phyloP scores from a whole-genome alignment of 2,797 vertebrate species.

The Artibeus lituratus region DNA sequence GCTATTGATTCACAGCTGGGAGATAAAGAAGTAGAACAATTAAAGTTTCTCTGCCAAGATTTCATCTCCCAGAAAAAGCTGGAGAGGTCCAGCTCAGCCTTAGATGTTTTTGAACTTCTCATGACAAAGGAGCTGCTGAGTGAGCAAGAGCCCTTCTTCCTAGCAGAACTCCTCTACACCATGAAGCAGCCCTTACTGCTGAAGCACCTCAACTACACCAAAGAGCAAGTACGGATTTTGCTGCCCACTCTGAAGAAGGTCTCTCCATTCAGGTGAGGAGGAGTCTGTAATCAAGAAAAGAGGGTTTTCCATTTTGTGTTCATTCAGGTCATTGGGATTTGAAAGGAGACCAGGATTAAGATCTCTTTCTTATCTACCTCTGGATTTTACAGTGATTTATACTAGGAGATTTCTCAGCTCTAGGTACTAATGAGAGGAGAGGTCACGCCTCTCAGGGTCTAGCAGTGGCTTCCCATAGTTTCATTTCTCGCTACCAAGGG shows the following conservation, averaged over 20 bases:
- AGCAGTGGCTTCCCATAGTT: background rate
- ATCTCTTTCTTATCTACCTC: background rate
- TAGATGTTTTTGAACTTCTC: slow-evolving; percentile 77
- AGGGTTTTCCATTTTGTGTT: background rate
- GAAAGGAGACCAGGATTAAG: background rate
- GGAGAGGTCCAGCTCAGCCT: slow-evolving; percentile 63
- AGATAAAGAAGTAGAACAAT: slow-evolving; percentile 71
- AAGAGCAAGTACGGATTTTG: slow-evolving; percentile 58
- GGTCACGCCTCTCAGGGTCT: background rate
- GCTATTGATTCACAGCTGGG: slow-evolving; percentile 69
- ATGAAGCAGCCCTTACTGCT: slow-evolving; percentile 74
- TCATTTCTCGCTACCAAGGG: background rate
- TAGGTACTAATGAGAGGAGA: background rate
- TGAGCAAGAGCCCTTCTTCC: slow-evolving; percentile 70
- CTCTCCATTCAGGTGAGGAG: slow-evolving; percentile 79
- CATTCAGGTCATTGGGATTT: background rate
- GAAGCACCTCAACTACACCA: slow-evolving; percentile 65
- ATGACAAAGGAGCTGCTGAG: slow-evolving; percentile 60
- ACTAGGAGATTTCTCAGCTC: background rate
- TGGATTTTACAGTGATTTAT: background rate
- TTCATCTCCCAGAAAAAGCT: slow-evolving; percentile 68
- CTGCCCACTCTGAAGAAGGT: slow-evolving; percentile 63
- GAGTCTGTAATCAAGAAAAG: background rate
- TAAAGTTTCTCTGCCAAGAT: slow-evolving; percentile 84
- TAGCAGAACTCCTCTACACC: slow-evolving; percentile 81